A percentile compares a stretch with the other conserved stretches of the same genome.
Conservation (phyloP, 1,140 invertebrate species). For the Steinernema feltiae region DNA sequence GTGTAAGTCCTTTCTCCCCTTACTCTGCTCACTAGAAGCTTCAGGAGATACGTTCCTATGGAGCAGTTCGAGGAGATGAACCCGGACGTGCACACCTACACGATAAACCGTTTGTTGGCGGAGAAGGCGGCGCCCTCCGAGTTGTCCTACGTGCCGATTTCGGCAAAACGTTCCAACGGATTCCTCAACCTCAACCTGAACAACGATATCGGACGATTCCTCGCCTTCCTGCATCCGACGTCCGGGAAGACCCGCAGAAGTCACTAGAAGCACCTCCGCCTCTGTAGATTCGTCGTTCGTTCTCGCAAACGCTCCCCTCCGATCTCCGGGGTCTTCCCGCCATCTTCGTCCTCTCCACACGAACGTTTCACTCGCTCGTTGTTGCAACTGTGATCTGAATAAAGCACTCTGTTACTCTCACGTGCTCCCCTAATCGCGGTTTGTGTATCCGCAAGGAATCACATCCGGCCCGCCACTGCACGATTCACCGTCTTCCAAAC, state of each 20-base stretch:
- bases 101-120: neutral
- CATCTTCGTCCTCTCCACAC: neutral
- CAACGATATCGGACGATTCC: slow-evolving; percentile 3
- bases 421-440: too few relatives aligned
- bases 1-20: neutral
- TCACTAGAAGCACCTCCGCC: neutral
- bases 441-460: too few relatives aligned
- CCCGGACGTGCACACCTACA: slow-evolving; percentile 9
- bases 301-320: neutral
- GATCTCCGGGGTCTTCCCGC: neutral
- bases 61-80: neutral
- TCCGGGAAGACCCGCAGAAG: neutral
- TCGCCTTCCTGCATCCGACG: neutral
- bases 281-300: neutral
- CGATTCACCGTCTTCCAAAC: too few relatives aligned
- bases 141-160: neutral
- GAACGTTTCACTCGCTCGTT: neutral
- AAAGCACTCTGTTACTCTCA: neutral
- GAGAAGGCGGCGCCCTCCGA: neutral
- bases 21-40: neutral
- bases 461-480: too few relatives aligned
- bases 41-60: slow-evolving; percentile 1
- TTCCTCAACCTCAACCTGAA: slow-evolving; percentile 4
- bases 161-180: neutral
- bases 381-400: slow-evolving; percentile 12